Base-by-base conservation (phyloP, 2,113 vertebrate species). In the Nestor notabilis region DNA sequence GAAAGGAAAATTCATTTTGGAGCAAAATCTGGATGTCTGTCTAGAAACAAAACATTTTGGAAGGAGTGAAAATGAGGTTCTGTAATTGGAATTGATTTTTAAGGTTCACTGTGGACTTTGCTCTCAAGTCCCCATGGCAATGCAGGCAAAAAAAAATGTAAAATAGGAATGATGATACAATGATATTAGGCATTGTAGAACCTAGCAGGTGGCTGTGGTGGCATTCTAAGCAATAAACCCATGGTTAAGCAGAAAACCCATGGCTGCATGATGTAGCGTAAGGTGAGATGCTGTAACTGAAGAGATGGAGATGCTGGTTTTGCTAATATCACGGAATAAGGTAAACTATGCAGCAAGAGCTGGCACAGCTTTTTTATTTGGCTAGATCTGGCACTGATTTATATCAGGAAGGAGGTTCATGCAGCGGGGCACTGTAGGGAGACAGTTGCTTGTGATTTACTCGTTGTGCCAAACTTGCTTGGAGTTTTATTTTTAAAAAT, bases 401-500 rank as follows among this genome's bases (percentile, higher is more conserved):
- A 82, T 83, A 29, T 85, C 68, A 58, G 83, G 61, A 89, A 88
- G 87, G 80, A 65, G n/a, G 28, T 91, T 56, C 72, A 25, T 41
- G 72, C 83, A 33, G 84, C 0, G 4, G 65, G 69, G 53, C 71
- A 11, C 76, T 75, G 79, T 74, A 29, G 82, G 87, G 79, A 87
- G 71, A 41, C 8, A 33, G 72, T 75, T 78, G 27, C 90, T 89
- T 91, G 74, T 91, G 96, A 97, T 95, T 92, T 92, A 79, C 87
- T 80, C 66, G 1, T 41, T n/a, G 33, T 94, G 95, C 91, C 96
- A 95, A 74, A 69, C 56, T 50, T 12, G 5, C 66, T 75, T 52
- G 20, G 94, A 65, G 93, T 90, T 88, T 95, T 96, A 95, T 92
- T 92, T 95, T 92, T 91, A 96, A 96, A 96, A 88, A 85, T 20